phyloP scores from a whole-genome alignment of 2,797 vertebrate species.

The Anomalospiza imberbis region DNA sequence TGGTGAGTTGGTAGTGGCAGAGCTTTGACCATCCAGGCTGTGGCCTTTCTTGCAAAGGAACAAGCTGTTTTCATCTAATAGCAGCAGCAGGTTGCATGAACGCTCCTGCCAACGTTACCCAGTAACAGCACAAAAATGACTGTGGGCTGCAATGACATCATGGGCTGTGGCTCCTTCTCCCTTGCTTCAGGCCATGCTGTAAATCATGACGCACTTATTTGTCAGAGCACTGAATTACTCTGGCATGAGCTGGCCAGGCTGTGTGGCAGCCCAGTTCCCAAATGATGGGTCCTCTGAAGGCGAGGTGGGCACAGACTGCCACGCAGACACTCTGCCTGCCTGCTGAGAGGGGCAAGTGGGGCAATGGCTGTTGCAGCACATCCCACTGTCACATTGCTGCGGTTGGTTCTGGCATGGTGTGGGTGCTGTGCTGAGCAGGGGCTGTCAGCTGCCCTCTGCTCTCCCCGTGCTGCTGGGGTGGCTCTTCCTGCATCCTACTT shows the following conservation, averaged over 20 bases:
- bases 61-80: neutral
- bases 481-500: neutral
- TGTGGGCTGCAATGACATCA: neutral
- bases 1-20: neutral
- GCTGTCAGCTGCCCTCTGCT: neutral
- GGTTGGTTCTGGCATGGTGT: accelerated
- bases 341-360: neutral
- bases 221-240: neutral
- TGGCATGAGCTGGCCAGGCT: neutral
- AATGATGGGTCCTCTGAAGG: neutral
- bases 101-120: neutral
- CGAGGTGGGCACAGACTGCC: neutral
- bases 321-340: neutral
- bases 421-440: neutral
- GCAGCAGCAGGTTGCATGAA: neutral
- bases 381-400: accelerated
- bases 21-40: neutral
- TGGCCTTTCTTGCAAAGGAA: neutral
- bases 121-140: neutral
- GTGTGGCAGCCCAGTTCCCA: neutral
- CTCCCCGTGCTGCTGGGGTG: neutral
- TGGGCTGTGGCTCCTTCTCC: neutral
- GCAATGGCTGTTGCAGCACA: neutral
- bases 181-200: neutral
- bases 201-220: neutral